Evolutionary conservation across 2,888 invertebrate genomes (phyloP).

Genomic region (Atrina japonica): DNA sequence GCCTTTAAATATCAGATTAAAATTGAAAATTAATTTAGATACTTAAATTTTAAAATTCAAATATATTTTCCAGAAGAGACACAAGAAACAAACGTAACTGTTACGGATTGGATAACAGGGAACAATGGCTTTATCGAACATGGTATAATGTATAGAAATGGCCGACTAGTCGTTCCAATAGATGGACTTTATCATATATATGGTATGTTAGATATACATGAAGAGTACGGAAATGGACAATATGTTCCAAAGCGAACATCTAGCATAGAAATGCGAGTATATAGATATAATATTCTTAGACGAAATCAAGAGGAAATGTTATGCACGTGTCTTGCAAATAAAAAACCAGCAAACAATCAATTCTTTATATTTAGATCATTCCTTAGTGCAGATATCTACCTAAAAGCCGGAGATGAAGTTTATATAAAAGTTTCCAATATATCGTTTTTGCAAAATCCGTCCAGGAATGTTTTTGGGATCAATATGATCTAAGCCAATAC

Average conservation of each 20-base stretch:
- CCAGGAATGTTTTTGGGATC: constrained; percentile 14
- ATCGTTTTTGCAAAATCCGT: constrained; percentile 9
- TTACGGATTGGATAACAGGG: constrained; percentile 3
- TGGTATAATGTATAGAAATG: constrained; percentile 13
- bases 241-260: neutral
- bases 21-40: too few relatives aligned
- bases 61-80: too few relatives aligned
- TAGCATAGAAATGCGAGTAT: neutral
- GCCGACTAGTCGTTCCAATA: constrained; percentile 14
- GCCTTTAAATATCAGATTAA: too few relatives aligned
- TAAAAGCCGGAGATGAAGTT: constrained; percentile 15
- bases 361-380: constrained; percentile 1
- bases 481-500: too few relatives aligned
- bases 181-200: constrained; percentile 1
- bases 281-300: neutral
- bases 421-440: constrained; percentile 8
- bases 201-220: neutral
- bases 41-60: too few relatives aligned
- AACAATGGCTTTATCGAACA: constrained; percentile 1
- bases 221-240: neutral
- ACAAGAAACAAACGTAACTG: neutral
- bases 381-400: neutral
- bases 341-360: neutral
- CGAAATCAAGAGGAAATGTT: constrained; percentile 2
- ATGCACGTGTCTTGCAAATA: neutral